A percentile compares a stretch with the other conserved stretches of the same genome.
Conservation (phyloP, 2,888 invertebrate species). For the Automeris io region DNA sequence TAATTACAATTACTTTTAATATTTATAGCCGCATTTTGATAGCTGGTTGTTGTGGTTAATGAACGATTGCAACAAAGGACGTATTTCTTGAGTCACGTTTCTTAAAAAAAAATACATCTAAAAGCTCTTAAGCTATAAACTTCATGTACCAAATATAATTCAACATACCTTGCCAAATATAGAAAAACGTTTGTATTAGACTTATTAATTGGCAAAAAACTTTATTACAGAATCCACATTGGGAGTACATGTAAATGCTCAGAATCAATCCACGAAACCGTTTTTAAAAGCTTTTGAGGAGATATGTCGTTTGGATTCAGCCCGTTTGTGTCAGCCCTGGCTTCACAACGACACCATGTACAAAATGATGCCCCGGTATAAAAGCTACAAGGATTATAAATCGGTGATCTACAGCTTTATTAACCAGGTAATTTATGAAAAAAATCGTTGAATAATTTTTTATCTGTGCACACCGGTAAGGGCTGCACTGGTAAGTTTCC, state of each 20-base stretch:
- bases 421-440: conserved; percentile 13
- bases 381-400: conserved; percentile 10
- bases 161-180: not conserved
- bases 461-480: too few species aligned
- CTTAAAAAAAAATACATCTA: too few species aligned
- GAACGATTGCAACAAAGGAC: too few species aligned
- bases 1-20: too few species aligned
- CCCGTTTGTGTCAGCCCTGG: conserved; percentile 32
- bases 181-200: not conserved
- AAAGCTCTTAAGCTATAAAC: too few species aligned
- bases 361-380: conserved; percentile 16
- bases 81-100: too few species aligned
- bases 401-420: conserved; percentile 11
- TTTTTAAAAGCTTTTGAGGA: conserved; percentile 29
- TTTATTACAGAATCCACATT: not conserved
- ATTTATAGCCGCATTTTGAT: too few species aligned
- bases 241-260: conserved; percentile 18
- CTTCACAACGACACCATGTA: conserved; percentile 26
- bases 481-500: too few species aligned
- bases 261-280: conserved; percentile 19
- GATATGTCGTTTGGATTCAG: conserved; percentile 15
- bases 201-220: not conserved
- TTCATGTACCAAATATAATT: not conserved
- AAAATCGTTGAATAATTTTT: not conserved
- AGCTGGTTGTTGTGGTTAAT: too few species aligned